Evolutionary conservation across 2,888 invertebrate species (phyloP), one percentile per base, ranked within the genome.

Genomic region (Ditula angustiorana): DNA sequence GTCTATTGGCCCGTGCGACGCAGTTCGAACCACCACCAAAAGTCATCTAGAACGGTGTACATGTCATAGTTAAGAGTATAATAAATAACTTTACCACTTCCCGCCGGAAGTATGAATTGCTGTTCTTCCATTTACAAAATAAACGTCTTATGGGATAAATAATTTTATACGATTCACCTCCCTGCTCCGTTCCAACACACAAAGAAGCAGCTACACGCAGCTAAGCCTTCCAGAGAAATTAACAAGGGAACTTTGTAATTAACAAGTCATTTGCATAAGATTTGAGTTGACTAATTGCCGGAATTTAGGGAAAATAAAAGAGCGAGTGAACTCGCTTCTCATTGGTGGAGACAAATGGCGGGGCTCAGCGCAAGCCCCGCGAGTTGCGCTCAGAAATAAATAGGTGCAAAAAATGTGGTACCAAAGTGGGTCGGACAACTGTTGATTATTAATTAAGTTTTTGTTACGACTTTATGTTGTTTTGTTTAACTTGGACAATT

Each of bases 211-310:
- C 19, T 21, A 30, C 50, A 62, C 60, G 60, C 23, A 44, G 33
- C 69, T 55, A 67, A 68, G 66, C 76, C 75, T 76, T 80, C 81
- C 76, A 77, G 67, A 60, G 67, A 76, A 81, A 83, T 81, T 77
- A 82, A 82, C 76, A 77, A 75, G 74, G 75, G 71, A 75, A 79
- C 77, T 74, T 72, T 68, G 80, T 81, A 83, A 83, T 85, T 84
- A 82, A 81, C 81, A 78, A 81, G 77, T 74, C 68, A 84, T 87
- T 87, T 85, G 82, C 85, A 86, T 85, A 81, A 81, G 83, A 85
- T 83, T 81, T 74, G 66, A 74, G 76, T 76, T 79, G 80, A 84
- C 80, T 85, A 85, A 86, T 86, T 82, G 78, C 74, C 66, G 68
- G 76, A 79, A 79, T 81, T 79, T 71, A 70, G 76, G 55, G 55